Evolutionary conservation across 2,797 vertebrate genomes (phyloP).

Genomic region (Sebastes jordani): DNA sequence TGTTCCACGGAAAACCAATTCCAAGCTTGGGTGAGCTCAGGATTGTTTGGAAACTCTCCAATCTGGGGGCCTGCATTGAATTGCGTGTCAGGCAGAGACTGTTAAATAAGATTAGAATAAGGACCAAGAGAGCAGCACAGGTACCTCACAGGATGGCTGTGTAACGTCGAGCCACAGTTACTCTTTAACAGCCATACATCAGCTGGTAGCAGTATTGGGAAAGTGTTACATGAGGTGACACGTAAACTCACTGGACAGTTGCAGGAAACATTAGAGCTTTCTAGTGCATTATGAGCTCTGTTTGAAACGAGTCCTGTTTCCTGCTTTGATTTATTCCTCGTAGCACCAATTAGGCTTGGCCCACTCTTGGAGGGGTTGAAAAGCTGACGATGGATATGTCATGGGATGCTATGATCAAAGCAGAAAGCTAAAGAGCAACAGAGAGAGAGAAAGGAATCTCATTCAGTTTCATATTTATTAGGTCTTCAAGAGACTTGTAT

Average conservation of each 20-base stretch:
- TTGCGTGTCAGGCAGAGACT: conserved; percentile 86
- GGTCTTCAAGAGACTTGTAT: conserved; percentile 76
- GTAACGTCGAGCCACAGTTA: conserved; percentile 69
- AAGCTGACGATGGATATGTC: conserved; percentile 81
- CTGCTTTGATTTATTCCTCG: conserved; percentile 84
- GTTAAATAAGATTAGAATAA: conserved; percentile 92
- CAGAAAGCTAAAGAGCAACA: conserved; percentile 56
- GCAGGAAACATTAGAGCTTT: conserved; percentile 59
- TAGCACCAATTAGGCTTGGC: conserved; percentile 82
- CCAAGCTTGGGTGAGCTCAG: conserved; percentile 90
- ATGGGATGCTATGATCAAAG: conserved; percentile 83
- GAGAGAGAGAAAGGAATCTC: conserved; percentile 67
- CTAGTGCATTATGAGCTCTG: conserved; percentile 70
- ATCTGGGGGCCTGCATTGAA: conserved; percentile 85
- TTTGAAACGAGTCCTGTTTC: conserved; percentile 76
- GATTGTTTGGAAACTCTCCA: conserved; percentile 92
- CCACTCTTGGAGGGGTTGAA: conserved; percentile 79
- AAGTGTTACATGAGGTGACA: conserved; percentile 67
- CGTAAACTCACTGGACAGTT: conserved; percentile 70
- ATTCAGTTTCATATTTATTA: conserved; percentile 82
- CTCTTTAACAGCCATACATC: conserved; percentile 67
- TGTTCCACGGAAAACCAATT: conserved; percentile 91
- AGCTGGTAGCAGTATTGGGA: conserved; percentile 39
- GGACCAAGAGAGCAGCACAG: conserved; percentile 78
- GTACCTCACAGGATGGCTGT: conserved; percentile 75